Percentiles rank a stretch among this genome's conserved stretches.
These are phyloP conservation scores for Gryllus bimaculatus DNA, from an alignment of 1,140 invertebrate species.

Conservation along the genomic window DNA sequence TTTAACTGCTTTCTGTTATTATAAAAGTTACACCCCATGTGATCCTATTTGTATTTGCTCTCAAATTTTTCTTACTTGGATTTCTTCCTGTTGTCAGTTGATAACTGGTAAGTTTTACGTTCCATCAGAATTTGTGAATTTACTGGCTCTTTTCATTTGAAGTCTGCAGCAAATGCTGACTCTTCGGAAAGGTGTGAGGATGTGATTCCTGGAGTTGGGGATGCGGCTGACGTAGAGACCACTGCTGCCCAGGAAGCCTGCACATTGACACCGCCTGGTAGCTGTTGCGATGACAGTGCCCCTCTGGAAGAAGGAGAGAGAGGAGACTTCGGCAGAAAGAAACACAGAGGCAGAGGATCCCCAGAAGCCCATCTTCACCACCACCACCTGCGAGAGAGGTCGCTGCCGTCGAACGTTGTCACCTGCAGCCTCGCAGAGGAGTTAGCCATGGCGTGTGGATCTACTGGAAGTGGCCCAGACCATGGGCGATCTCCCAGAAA, in stretches of 20 bases:
- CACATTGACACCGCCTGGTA: not conserved
- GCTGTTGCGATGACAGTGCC: not conserved
- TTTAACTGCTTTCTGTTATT: too few species aligned
- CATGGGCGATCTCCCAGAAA: too few species aligned
- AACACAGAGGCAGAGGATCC: not conserved
- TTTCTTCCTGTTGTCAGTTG: too few species aligned
- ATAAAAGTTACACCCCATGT: too few species aligned
- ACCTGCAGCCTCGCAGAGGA: not conserved
- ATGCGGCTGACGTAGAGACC: not conserved
- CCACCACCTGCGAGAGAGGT: not conserved
- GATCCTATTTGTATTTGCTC: too few species aligned
- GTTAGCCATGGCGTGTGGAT: not conserved
- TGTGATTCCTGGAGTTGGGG: not conserved
- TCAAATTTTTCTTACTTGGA: too few species aligned
- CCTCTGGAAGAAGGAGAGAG: not conserved
- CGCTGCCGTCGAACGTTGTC: not conserved
- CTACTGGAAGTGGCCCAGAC: not conserved
- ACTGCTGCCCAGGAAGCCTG: not conserved
- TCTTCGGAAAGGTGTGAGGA: not conserved
- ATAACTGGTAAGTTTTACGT: too few species aligned
- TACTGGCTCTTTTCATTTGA: too few species aligned
- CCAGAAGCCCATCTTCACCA: not conserved
- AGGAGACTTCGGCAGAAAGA: not conserved
- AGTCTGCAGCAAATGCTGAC: too few species aligned
- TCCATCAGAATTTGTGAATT: too few species aligned